A percentile compares a stretch with the other conserved stretches of the same genome.
Evolutionary conservation across 2,888 invertebrate species (phyloP).

Genomic region (Deroplatys truncata): DNA sequence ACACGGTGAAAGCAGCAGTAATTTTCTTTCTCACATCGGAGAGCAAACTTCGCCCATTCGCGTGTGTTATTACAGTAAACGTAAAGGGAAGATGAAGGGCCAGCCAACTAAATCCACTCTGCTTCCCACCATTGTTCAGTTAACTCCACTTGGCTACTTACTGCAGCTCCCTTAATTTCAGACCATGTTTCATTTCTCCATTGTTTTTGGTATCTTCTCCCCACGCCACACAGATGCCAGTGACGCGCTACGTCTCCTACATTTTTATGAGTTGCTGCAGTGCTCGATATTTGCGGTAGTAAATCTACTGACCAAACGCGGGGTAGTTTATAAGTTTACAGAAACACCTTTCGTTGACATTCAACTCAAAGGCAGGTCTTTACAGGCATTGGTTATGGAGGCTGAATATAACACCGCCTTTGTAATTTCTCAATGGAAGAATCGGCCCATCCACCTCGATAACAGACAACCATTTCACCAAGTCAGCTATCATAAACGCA

Average conservation of each 20-base stretch:
- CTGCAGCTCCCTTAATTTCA: background rate
- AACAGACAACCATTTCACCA: too few relatives aligned
- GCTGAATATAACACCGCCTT: too few relatives aligned
- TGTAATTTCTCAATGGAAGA: too few relatives aligned
- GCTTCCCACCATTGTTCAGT: background rate
- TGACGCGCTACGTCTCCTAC: background rate
- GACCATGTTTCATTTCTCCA: background rate
- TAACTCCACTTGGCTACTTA: background rate
- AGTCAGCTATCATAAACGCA: too few relatives aligned
- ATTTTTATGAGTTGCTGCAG: background rate
- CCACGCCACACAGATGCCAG: background rate
- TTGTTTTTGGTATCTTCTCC: background rate
- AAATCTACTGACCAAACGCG: too few relatives aligned
- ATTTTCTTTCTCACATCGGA: background rate
- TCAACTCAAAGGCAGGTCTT: too few relatives aligned
- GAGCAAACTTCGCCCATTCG: background rate
- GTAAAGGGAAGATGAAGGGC: background rate
- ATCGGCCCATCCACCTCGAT: too few relatives aligned
- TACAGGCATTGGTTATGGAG: too few relatives aligned
- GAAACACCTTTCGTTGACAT: too few relatives aligned
- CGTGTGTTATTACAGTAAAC: background rate
- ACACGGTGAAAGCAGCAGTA: background rate
- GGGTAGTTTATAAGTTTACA: too few relatives aligned
- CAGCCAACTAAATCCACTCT: background rate
- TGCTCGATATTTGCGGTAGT: too few relatives aligned